Base-by-base conservation (phyloP, 2,888 invertebrate species). In the Luperina nickerlii region DNA sequence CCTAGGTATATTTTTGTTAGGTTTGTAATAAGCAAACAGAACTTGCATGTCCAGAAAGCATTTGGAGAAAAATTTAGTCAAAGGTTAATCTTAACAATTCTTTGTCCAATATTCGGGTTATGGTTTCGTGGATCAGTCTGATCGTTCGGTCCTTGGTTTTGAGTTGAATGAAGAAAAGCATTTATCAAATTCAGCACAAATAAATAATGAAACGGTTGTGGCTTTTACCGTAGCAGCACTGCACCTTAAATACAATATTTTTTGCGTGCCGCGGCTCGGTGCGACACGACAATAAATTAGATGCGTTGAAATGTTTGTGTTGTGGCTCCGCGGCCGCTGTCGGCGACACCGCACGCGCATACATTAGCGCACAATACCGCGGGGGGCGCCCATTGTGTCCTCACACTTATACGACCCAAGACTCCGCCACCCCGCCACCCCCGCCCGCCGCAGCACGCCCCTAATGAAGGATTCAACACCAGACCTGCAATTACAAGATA, bases 251-350 rank as follows among this genome's bases (percentile, higher is more conserved):
- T 88, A 90, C 85, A 84, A 92, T 93, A 94, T 95, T 96, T 96
- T 96, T 96, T 96, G 95, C 95, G 95, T 91, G 90, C 84, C 89
- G 91, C 92, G 90, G 90, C 92, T 89, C 90, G 86, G 91, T 92
- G 92, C 93, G 94, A 95, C 94, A 95, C 91, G 94, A 95, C 95
- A 91, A 96, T 96, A 96, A 96, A 96, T 96, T 95, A 95, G 95
- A 94, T 95, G 96, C 96, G 96, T 96, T 96, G 96, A 96, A 96
- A 95, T 96, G 96, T 96, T 96, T 96, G 96, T 96, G 96, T 96
- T 95, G 95, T 95, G 92, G 92, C 94, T 85, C 75, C 84, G 83
- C 86, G 92, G 93, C 92, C 93, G 94, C 92, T 89, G 95, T 93
- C 94, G 94, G 89, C 94, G 94, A 90, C 92, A 93, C 90, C 94